phyloP scores from a whole-genome alignment of 2,797 vertebrate genomes.

The Pangasius macronema region DNA sequence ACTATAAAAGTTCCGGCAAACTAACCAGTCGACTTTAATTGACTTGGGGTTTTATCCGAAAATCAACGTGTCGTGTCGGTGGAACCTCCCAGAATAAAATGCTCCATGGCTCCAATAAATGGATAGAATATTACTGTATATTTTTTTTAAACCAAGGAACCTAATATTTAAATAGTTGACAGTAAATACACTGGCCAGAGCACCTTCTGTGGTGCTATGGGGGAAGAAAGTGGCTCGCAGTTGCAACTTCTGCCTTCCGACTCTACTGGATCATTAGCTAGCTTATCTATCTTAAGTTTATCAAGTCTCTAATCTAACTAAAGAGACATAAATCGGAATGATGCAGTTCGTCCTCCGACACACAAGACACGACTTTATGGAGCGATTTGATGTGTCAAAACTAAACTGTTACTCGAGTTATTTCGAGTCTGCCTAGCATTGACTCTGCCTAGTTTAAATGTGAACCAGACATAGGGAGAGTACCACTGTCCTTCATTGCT shows the following conservation, averaged over 20 bases:
- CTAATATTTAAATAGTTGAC: not conserved
- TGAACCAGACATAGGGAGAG: too few species aligned
- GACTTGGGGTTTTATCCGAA: not conserved
- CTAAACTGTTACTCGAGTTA: too few species aligned
- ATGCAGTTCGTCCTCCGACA: too few species aligned
- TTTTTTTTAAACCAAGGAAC: not conserved
- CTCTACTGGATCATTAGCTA: not conserved
- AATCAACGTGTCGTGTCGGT: not conserved
- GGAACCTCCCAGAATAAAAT: not conserved
- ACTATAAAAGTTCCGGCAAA: too few species aligned
- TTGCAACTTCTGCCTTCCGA: not conserved
- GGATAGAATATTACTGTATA: not conserved
- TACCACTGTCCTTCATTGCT: too few species aligned
- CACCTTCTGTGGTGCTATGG: not conserved
- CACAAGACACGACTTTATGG: too few species aligned
- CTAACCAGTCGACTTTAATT: too few species aligned
- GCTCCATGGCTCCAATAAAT: not conserved
- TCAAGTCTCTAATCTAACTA: too few species aligned
- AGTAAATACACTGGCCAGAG: not conserved
- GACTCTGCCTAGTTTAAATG: too few species aligned
- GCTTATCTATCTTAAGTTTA: not conserved
- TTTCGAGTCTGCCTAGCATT: not conserved
- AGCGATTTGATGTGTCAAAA: too few species aligned
- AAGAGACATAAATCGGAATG: too few species aligned
- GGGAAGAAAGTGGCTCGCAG: not conserved